Percentiles rank a stretch among this genome's conserved stretches.
Conservation (phyloP, 2,113 vertebrate species). For the Paedocypris sp. region DNA sequence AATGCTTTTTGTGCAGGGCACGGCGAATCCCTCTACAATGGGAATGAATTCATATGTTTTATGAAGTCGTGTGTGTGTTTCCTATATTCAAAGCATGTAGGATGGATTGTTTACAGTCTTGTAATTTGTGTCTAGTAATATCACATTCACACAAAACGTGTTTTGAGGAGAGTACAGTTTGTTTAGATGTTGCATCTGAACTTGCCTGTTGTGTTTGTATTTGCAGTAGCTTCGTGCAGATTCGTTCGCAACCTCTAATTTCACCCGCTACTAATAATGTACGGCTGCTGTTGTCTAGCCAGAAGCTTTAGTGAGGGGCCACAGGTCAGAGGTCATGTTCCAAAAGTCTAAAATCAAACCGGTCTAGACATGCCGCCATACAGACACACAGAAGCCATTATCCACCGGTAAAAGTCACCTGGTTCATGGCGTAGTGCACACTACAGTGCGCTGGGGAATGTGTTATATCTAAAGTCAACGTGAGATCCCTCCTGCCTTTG, state of each 20-base stretch:
- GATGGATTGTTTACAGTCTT: too few species aligned
- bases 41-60: not conserved
- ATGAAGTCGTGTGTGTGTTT: not conserved
- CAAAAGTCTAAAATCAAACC: slow-evolving; percentile 9
- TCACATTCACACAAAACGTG: too few species aligned
- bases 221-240: not conserved
- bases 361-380: slow-evolving; percentile 10
- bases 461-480: not conserved
- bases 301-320: slow-evolving; percentile 6
- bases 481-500: slow-evolving; percentile 9
- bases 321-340: not conserved
- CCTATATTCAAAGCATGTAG: too few species aligned
- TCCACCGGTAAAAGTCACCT: not conserved
- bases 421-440: not conserved
- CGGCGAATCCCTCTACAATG: not conserved
- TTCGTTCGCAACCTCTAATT: not conserved
- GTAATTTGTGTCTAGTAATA: too few species aligned
- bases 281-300: slow-evolving; percentile 8
- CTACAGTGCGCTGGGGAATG: not conserved
- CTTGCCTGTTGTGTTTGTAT: not conserved
- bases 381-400: not conserved
- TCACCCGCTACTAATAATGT: not conserved
- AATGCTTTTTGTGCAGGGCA: not conserved
- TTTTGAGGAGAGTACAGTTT: too few species aligned
- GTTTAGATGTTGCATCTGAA: not conserved